Percentiles rank a stretch among this genome's conserved stretches.
Conservation (phyloP, 2,888 invertebrate genomes). For the Eupithecia subfuscata region DNA sequence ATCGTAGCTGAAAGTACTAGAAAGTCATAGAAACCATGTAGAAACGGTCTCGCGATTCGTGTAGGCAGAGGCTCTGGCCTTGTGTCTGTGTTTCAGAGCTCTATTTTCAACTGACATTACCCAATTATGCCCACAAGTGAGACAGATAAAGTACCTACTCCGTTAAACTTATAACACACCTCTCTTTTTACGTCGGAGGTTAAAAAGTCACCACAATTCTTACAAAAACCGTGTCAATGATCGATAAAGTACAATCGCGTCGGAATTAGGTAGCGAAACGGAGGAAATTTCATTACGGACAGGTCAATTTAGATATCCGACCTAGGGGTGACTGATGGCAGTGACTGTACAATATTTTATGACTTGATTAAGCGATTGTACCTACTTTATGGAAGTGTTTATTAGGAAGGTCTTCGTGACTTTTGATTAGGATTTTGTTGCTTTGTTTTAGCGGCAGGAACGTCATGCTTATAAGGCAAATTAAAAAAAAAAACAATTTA, state of each 20-base stretch:
- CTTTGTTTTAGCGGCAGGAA: neutral
- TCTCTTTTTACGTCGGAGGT: too few relatives aligned
- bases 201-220: constrained; percentile 1
- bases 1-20: too few relatives aligned
- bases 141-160: too few relatives aligned
- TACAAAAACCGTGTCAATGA: constrained; percentile 18
- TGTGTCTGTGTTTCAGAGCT: too few relatives aligned
- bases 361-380: constrained; percentile 34
- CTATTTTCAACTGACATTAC: too few relatives aligned
- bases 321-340: constrained; percentile 50
- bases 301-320: constrained; percentile 61
- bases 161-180: too few relatives aligned
- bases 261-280: constrained; percentile 46
- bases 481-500: neutral
- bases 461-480: neutral
- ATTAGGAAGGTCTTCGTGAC: constrained; percentile 9
- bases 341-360: constrained; percentile 47
- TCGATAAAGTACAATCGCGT: constrained; percentile 48
- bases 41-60: too few relatives aligned
- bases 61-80: too few relatives aligned
- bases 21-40: too few relatives aligned
- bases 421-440: neutral
- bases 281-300: constrained; percentile 61
- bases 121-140: too few relatives aligned
- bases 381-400: constrained; percentile 29